Percentiles rank a stretch among this genome's conserved stretches.
Conservation (phyloP, 1,140 invertebrate species). For the Bilobella aurantiaca region DNA sequence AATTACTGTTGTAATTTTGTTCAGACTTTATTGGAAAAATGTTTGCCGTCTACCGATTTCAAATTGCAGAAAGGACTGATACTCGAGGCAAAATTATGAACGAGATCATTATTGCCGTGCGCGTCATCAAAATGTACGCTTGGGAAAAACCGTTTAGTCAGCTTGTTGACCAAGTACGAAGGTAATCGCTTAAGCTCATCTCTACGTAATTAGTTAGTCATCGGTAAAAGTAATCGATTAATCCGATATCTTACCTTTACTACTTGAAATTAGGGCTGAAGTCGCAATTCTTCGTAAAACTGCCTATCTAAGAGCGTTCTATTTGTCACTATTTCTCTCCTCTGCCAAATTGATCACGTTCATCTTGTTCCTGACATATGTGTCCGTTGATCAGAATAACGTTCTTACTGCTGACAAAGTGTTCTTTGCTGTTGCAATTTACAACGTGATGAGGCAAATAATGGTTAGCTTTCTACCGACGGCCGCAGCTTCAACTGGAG, state of each 20-base stretch:
- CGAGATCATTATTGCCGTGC: slow-evolving; percentile 23
- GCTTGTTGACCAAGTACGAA: slow-evolving; percentile 16
- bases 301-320: slow-evolving; percentile 10
- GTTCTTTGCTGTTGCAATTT: slow-evolving; percentile 18
- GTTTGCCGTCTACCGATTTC: slow-evolving; percentile 53
- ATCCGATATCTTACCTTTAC: neutral
- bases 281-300: slow-evolving; percentile 7
- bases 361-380: slow-evolving; percentile 7
- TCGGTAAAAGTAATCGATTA: neutral
- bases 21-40: slow-evolving; percentile 59
- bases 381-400: neutral
- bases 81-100: slow-evolving; percentile 41
- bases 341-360: slow-evolving; percentile 18
- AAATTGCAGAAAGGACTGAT: slow-evolving; percentile 63
- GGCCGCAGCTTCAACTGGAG: slow-evolving; percentile 29
- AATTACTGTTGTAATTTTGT: neutral
- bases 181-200: slow-evolving; percentile 2
- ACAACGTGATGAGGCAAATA: slow-evolving; percentile 7
- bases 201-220: neutral
- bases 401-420: slow-evolving; percentile 14
- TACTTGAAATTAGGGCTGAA: slow-evolving; percentile 8
- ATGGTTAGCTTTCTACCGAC: slow-evolving; percentile 12
- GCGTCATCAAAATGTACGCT: slow-evolving; percentile 32
- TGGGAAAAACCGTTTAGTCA: slow-evolving; percentile 27
- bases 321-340: slow-evolving; percentile 4